Evolutionary conservation across 1,140 invertebrate genomes (phyloP), one percentile per base, ranked within the genome.

Genomic region (Ephestia elutella): DNA sequence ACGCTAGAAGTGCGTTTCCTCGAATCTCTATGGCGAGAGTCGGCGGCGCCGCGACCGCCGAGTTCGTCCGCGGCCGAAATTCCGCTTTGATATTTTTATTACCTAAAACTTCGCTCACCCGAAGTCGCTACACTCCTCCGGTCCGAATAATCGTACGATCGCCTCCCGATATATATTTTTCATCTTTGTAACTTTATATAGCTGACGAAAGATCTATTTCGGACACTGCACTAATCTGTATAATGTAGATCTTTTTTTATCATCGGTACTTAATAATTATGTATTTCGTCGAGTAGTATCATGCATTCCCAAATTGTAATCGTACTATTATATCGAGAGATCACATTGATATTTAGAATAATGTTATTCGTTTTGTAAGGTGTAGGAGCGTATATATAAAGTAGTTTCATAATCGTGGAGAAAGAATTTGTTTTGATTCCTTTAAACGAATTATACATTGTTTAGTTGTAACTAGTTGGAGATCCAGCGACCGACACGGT

Each of bases 301-400:
- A 76, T 82, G 78, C 84, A 86, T 86, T 87, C 81, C 82, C 78
- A 79, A 83, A 80, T 82, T 84, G 77, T 87, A 84, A 83, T 80
- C 78, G 69, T 78, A 78, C 73, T 73, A 75, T 78, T 70, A 73
- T 80, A 76, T 77, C 75, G 70, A 78, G 73, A 75, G 63, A 73
- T 79, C 74, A 76, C 78, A 70, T 80, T 72, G 67, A 75, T 84
- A 84, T 79, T 79, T 84, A 87, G 82, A 80, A 67, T 80, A 80
- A 78, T 79, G 75, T 75, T 77, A 75, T 85, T 83, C 80, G 70
- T 80, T 84, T 81, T 79, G 67, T 87, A 84, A 80, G 74, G 77
- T 80, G 75, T 82, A 85, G 78, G 62, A 70, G 62, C 61, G 65
- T 74, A 67, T 75, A 68, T 73, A 68, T 68, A 70, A 73, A 69